Base-by-base conservation (phyloP, 2,888 invertebrate species). In the Heliconius ismenius region DNA sequence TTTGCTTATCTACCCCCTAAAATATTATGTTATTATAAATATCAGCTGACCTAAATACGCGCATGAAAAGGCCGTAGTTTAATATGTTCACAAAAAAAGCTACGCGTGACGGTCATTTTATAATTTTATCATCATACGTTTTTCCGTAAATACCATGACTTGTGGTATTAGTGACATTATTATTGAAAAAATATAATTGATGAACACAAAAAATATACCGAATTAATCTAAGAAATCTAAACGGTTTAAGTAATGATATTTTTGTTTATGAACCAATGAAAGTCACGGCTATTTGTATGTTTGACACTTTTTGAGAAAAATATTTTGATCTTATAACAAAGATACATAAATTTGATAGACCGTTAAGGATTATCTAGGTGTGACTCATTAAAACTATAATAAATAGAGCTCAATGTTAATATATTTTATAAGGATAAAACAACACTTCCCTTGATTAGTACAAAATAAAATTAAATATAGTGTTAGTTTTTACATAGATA, bases 401-500 rank as follows among this genome's bases (percentile, higher is more conserved):
- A 83, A 90, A 89, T 91, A 91, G 94, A 94, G 93, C 92, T 94
- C 91, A 94, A 94, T 94, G 93, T 93, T 94, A 94, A 94, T 94
- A 94, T 94, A 94, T 94, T 94, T 93, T 93, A 88, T 92, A 93
- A 93, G 92, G 93, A 92, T 92, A 94, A 94, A 94, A 94, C 94
- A 94, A 94, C 94, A 94, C 93, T 92, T 94, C 91, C 93, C 93
- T 91, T 92, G 91, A 94, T 94, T 94, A 94, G 94, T 94, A 94
- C 90, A 94, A 94, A 94, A 94, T 92, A 93, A 94, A 94, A 94
- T 91, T 94, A 93, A 94, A 93, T 93, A 91, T 93, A 94, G 89
- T 93, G 94, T 94, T 94, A 95, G 94, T 94, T 94, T 93, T 92
- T 92, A 94, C 92, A 93, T 92, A 94, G 92, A 87, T 90, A 93